Evolutionary conservation across 2,113 vertebrate species (phyloP).

Genomic region (Otis tarda): DNA sequence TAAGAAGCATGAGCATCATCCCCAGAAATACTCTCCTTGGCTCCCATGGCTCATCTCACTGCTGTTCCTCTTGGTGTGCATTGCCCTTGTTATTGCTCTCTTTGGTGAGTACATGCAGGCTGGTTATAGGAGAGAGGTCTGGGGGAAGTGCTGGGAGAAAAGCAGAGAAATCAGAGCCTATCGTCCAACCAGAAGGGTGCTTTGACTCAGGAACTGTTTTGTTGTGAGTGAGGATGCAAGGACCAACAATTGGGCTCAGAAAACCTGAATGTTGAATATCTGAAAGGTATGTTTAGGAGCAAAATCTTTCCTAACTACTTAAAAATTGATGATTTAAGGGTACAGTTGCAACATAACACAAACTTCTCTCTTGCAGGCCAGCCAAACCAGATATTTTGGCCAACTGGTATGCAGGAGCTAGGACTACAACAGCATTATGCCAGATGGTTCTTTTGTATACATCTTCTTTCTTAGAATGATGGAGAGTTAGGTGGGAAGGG

Average conservation of each 20-base stretch:
- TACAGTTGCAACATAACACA: not conserved
- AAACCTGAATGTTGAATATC: not conserved
- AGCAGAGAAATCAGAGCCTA: not conserved
- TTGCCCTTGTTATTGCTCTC: not conserved
- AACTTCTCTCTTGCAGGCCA: not conserved
- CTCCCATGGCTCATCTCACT: constrained; percentile 37
- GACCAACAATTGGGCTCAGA: not conserved
- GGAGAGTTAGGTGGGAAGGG: not conserved
- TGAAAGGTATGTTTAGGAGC: not conserved
- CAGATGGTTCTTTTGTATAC: not conserved
- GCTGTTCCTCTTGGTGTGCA: constrained; percentile 24
- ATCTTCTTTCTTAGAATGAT: not conserved
- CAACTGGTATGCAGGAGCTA: not conserved
- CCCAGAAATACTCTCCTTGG: not conserved
- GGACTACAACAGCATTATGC: not conserved
- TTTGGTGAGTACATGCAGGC: constrained; percentile 20
- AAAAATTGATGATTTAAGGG: not conserved
- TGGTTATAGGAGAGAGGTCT: not conserved
- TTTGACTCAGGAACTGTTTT: not conserved
- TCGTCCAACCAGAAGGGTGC: not conserved
- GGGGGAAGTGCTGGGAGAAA: not conserved
- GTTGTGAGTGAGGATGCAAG: not conserved
- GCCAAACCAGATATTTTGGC: not conserved
- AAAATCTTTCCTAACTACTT: not conserved
- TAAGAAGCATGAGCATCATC: not conserved